A percentile compares a stretch with the other conserved stretches of the same genome.
These are phyloP conservation scores for Lysandra coridon DNA, from an alignment of 2,888 invertebrate genomes.

Conservation along the genomic window DNA sequence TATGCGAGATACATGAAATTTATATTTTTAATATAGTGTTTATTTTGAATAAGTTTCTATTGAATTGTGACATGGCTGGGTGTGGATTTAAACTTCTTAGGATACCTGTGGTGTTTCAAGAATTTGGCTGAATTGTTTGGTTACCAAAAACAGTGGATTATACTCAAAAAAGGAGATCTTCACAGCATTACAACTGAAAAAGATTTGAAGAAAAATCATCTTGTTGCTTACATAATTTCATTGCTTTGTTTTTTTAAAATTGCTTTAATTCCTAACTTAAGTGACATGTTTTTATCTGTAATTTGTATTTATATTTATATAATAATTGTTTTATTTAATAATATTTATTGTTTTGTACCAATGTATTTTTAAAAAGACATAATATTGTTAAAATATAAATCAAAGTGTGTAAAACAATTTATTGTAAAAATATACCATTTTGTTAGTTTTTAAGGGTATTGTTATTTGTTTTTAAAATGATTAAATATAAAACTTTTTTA, in stretches of 20 bases:
- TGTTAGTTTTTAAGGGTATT: slow-evolving; percentile 5
- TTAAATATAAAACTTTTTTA: background rate
- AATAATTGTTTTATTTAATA: background rate
- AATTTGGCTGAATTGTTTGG: background rate
- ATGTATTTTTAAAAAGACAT: background rate
- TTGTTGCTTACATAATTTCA: background rate
- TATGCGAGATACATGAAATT: slow-evolving; percentile 31
- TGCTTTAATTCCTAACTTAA: background rate
- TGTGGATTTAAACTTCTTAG: slow-evolving; percentile 16
- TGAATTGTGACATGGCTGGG: background rate
- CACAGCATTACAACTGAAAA: background rate
- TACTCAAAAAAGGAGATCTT: background rate
- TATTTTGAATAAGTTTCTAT: slow-evolving; percentile 13
- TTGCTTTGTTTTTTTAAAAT: slow-evolving; percentile 7
- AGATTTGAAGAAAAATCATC: background rate
- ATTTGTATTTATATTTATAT: background rate
- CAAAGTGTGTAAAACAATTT: background rate
- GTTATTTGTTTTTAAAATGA: background rate
- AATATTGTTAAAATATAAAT: background rate
- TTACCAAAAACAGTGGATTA: background rate
- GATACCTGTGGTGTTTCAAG: background rate
- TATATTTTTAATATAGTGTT: background rate
- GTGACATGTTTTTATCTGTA: background rate
- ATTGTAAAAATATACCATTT: background rate
- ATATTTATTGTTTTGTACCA: background rate